Conservation (phyloP, 2,113 vertebrate species). For the Nesogale talazaci region DNA sequence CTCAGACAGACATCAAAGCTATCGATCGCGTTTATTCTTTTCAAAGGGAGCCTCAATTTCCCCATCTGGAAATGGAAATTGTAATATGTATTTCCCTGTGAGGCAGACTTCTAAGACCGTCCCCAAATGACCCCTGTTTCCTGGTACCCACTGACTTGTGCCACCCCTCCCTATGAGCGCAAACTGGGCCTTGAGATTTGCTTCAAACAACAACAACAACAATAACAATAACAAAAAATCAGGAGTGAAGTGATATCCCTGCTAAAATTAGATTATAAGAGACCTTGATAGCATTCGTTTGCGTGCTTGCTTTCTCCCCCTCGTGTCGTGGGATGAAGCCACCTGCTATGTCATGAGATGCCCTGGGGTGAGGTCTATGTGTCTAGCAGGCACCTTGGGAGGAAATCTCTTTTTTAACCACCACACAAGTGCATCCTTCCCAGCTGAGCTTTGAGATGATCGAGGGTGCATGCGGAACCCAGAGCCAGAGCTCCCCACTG, state of each 20-base stretch:
- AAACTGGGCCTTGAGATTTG: not conserved
- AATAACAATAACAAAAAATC: not conserved
- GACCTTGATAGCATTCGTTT: not conserved
- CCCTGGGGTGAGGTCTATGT: not conserved
- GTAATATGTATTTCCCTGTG: not conserved
- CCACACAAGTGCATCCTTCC: not conserved
- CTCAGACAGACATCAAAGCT: not conserved
- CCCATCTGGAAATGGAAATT: not conserved
- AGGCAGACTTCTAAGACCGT: not conserved
- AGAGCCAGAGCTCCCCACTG: not conserved
- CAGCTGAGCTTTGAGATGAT: not conserved
- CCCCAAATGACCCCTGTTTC: not conserved
- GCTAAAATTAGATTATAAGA: not conserved
- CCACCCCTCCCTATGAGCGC: not conserved
- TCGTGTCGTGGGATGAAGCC: not conserved
- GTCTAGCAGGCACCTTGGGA: not conserved
- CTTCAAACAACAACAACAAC: not conserved
- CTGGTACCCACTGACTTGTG: not conserved
- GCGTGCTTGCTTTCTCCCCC: not conserved
- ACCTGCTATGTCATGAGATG: not conserved
- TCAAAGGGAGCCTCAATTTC: not conserved
- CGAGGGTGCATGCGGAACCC: not conserved
- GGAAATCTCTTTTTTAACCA: not conserved
- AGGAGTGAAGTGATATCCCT: not conserved
- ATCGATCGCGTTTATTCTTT: not conserved